These are phyloP conservation scores for Drosophila tristis DNA, from an alignment of 1,140 invertebrate species.

Conservation along the genomic window DNA sequence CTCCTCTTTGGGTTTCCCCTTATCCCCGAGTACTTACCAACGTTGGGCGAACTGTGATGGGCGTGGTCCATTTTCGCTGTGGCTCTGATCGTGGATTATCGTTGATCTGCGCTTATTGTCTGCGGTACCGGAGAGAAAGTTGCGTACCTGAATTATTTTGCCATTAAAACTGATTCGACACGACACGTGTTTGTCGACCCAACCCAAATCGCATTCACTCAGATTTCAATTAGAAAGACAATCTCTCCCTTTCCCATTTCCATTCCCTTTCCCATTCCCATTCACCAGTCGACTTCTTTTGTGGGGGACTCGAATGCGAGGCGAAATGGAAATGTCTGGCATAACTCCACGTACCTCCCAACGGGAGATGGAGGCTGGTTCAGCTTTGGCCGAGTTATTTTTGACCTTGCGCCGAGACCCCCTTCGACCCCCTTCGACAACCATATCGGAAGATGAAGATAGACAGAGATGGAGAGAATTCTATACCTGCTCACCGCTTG, in stretches of 20 bases:
- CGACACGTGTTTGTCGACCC: conserved; percentile 1
- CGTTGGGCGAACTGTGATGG: conserved; percentile 56
- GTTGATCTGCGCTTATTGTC: conserved; percentile 30
- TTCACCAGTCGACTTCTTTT: too few species aligned
- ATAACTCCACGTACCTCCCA: conserved; percentile 17
- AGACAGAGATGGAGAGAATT: too few species aligned
- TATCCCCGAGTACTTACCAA: conserved; percentile 50
- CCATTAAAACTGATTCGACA: conserved; percentile 18
- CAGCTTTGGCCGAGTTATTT: conserved; percentile 1
- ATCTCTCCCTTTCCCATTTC: conserved; percentile 13
- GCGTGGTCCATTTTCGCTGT: conserved; percentile 68
- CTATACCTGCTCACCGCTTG: too few species aligned
- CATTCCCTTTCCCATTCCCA: conserved; percentile 28
- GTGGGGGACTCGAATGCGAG: conserved; percentile 11
- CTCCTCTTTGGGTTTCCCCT: too few species aligned
- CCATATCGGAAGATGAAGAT: too few species aligned
- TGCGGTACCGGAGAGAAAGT: conserved; percentile 45
- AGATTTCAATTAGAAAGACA: conserved; percentile 49
- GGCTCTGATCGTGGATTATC: neutral
- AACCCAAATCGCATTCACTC: conserved; percentile 17
- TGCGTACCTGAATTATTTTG: conserved; percentile 22
- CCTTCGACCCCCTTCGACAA: too few species aligned
- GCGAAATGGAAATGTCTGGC: conserved; percentile 29
- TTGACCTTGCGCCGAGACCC: too few species aligned
- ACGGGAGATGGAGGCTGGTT: neutral